phyloP scores from a whole-genome alignment of 2,888 invertebrate species.

The Lithosia quadra region DNA sequence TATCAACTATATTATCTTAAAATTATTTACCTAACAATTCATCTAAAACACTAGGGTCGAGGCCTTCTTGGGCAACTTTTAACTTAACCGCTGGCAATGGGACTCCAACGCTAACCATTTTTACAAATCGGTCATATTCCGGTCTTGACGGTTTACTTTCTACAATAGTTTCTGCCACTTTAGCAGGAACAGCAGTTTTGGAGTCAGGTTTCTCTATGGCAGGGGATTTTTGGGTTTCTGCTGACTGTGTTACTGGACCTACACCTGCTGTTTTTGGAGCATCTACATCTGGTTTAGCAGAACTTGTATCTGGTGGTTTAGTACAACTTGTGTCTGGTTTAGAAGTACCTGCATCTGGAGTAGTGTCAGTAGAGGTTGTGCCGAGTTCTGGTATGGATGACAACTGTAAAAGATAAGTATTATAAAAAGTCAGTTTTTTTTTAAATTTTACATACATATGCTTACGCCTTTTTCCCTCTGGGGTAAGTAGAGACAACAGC shows the following conservation, averaged over 20 bases:
- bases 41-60: constrained; percentile 91
- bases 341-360: neutral
- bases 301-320: constrained; percentile 10
- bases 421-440: too few relatives aligned
- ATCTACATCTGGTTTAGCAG: constrained; percentile 21
- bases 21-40: constrained; percentile 64
- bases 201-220: constrained; percentile 23
- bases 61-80: constrained; percentile 94
- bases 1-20: neutral
- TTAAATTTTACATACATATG: too few relatives aligned
- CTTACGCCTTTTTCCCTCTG: too few relatives aligned
- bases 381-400: constrained; percentile 84
- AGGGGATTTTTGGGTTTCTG: constrained; percentile 23
- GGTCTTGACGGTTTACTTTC: constrained; percentile 80
- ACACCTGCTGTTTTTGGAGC: constrained; percentile 17
- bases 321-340: neutral
- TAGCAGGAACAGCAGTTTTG: constrained; percentile 23
- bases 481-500: too few relatives aligned
- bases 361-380: constrained; percentile 36
- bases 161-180: constrained; percentile 22
- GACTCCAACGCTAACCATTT: constrained; percentile 96
- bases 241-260: constrained; percentile 11
- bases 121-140: constrained; percentile 92
- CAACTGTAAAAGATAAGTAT: constrained; percentile 70
- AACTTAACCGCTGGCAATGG: constrained; percentile 93